Conservation (phyloP, 2,888 invertebrate genomes). For the Papilio gigon region DNA sequence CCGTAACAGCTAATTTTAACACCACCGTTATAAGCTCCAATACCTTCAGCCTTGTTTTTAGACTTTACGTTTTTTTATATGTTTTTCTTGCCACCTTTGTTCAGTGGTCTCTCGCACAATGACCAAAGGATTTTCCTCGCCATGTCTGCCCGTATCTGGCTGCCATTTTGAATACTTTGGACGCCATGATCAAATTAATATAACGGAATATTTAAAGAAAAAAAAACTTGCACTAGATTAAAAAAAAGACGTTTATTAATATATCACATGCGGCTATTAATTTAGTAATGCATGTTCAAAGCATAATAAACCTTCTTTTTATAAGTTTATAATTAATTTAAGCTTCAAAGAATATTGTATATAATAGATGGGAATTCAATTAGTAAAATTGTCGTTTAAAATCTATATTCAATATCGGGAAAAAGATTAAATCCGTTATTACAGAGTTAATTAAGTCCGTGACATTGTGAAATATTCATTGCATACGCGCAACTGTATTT, state of each 20-base stretch:
- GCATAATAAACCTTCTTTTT: too few relatives aligned
- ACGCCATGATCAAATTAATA: neutral
- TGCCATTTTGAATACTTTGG: neutral
- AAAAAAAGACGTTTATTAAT: too few relatives aligned
- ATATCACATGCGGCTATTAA: too few relatives aligned
- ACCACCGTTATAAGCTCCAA: neutral
- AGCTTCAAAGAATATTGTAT: neutral
- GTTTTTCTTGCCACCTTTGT: neutral
- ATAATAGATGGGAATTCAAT: neutral
- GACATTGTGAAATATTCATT: constrained; percentile 12
- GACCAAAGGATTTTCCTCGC: neutral
- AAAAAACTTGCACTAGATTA: too few relatives aligned
- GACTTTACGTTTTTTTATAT: neutral
- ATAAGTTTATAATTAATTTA: neutral
- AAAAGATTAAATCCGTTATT: constrained; percentile 12
- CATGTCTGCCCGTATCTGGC: neutral
- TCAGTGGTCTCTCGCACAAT: neutral
- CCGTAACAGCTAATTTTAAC: neutral
- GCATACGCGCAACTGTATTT: constrained; percentile 14
- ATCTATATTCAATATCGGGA: neutral
- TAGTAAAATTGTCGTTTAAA: neutral
- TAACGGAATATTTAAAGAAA: too few relatives aligned
- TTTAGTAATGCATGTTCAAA: too few relatives aligned
- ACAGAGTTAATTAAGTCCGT: constrained; percentile 2
- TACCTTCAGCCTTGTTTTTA: too few relatives aligned